Percentiles rank a stretch among this genome's conserved stretches.
Evolutionary conservation across 1,140 invertebrate genomes (phyloP).

Genomic region (Linepithema humile): DNA sequence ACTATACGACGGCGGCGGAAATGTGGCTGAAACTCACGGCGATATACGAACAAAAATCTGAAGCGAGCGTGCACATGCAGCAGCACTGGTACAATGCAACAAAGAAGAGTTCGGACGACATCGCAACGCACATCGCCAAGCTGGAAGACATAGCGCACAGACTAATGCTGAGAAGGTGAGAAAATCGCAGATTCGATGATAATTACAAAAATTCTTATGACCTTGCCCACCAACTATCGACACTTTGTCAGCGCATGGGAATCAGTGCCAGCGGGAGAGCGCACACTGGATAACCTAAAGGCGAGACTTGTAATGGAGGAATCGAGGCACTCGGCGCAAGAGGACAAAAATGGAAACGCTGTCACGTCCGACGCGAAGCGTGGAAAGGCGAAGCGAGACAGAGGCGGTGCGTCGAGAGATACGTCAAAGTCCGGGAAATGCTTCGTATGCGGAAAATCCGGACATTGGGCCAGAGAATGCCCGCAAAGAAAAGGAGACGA

Average conservation of each 20-base stretch:
- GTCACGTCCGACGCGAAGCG: background rate
- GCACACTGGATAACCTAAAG: constrained; percentile 72
- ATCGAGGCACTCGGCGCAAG: background rate
- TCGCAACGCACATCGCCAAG: constrained; percentile 72
- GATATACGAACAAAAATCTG: constrained; percentile 71
- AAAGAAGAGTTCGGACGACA: constrained; percentile 49
- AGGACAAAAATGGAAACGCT: background rate
- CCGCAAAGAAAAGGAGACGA: background rate
- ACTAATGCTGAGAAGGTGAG: constrained; percentile 66
- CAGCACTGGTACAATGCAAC: constrained; percentile 73
- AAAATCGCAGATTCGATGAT: constrained; percentile 68
- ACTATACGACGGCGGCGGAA: background rate
- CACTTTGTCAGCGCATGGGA: constrained; percentile 79
- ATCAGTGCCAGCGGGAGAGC: constrained; percentile 57
- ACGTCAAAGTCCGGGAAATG: background rate
- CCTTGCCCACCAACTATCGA: constrained; percentile 65
- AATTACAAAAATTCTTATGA: constrained; percentile 73
- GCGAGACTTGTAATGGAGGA: constrained; percentile 72
- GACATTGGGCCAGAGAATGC: background rate
- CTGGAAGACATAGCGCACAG: constrained; percentile 69
- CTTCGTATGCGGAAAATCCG: background rate
- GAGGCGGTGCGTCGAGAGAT: background rate
- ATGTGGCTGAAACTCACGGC: background rate
- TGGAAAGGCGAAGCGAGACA: background rate
- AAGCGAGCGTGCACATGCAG: constrained; percentile 66